Evolutionary conservation across 2,888 invertebrate species (phyloP), one percentile per base, ranked within the genome.

Genomic region (Brenthis ino): DNA sequence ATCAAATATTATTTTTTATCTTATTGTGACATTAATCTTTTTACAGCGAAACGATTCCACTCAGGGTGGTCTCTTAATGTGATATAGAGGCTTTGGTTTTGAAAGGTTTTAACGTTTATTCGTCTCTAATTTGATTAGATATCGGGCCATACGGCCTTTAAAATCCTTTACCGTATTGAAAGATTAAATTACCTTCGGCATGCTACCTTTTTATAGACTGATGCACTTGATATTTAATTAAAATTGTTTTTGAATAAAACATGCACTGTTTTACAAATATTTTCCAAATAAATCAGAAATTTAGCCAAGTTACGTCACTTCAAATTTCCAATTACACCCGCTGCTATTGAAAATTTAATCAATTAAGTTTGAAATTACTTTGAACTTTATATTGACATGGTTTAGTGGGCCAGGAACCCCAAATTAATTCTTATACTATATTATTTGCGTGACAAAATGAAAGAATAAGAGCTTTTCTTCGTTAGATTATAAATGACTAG

Each of bases 1-100:
- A 68, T 57, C 54, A 61, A 69, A 72, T 68, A 72, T 70, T 70
- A 51, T 56, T 75, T 75, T 76, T 74, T 73, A 67, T 70, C 67
- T 70, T 74, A 69, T 65, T 69, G 64, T 75, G 74, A 76, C 72
- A 70, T 76, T 76, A 78, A 79, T 80, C 75, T 76, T 74, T 72
- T 69, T 76, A 72, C 51, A 65, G 43, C 60, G 73, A 71, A 68
- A 67, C 70, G 69, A 74, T 68, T 69, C 56, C 69, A 58, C 64
- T 72, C 75, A 69, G 76, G 80, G 81, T 80, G 81, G 81, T 77
- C 81, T 53, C 63, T 37, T 73, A 74, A 73, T 70, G 68, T 67
- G 51, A 73, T 68, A 74, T 68, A 69, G 71, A 56, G 69, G 67
- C 57, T 54, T 57, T 64, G 53, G 51, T 57, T 65, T 53, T 51